Evolutionary conservation across 2,888 invertebrate genomes (phyloP), one percentile per base, ranked within the genome.

Genomic region (Melanostoma scalare): DNA sequence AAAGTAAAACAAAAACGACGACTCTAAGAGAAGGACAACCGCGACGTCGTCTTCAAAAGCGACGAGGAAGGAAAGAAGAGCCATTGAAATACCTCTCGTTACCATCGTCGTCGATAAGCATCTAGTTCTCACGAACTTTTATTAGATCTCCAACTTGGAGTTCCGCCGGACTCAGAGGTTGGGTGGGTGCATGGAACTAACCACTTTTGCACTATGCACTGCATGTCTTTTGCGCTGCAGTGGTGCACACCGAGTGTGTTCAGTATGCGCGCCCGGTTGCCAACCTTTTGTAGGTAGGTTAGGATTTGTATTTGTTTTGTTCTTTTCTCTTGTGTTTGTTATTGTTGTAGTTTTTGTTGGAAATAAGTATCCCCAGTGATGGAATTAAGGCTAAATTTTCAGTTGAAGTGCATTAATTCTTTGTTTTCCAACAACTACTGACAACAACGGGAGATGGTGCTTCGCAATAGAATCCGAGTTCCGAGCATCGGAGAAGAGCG

Each of bases 71-170:
- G 82, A 77, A 74, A 50, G 84, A 79, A 84, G 84, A 84, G 74
- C 79, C 79, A 84, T 84, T 84, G 78, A 84, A 84, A 84, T 84
- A 79, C 84, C 84, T 84, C 84, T 84, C 84, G 84, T 84, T 84
- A 84, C 78, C 73, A 79, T 69, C 79, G 69, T 63, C 63, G 36
- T 86, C 88, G 89, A 89, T 89, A 89, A 89, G 88, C 89, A 89
- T 89, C 89, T 86, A 88, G 89, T 89, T 89, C 89, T 89, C 89
- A 89, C 89, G 89, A 89, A 89, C 89, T 89, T 89, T 89, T 89
- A 89, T 89, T 89, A 84, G 84, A 84, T 84, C 84, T 84, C 84
- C 69, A 20, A 84, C 63, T 74, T 55, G 84, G 74, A 84, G 84
- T 84, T 84, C 84, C 84, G 84, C 84, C 84, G 84, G 84, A 84